Evolutionary conservation across 1,140 invertebrate species (phyloP).

Genomic region (Zaprionus tsacasi): DNA sequence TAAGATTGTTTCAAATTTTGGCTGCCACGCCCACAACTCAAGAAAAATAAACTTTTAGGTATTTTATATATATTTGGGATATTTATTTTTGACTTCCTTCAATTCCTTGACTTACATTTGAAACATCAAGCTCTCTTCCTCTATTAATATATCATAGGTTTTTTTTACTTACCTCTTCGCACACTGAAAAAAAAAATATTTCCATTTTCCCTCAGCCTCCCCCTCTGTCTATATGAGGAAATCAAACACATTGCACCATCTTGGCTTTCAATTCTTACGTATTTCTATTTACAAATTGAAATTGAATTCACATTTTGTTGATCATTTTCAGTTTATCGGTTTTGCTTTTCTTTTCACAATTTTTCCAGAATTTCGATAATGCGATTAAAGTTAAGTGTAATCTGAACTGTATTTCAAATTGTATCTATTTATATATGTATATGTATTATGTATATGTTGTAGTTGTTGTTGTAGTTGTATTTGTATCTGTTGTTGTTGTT

Average conservation of each 20-base stretch:
- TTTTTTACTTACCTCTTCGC: slow-evolving; percentile 1
- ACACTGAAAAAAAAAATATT: not conserved
- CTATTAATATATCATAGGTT: not conserved
- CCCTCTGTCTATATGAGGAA: not conserved
- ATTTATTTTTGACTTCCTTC: too few relatives aligned
- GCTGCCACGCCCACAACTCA: too few relatives aligned
- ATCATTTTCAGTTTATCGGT: slow-evolving; percentile 8
- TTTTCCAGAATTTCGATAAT: slow-evolving; percentile 10
- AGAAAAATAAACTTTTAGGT: too few relatives aligned
- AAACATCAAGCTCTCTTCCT: not conserved
- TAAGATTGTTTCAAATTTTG: too few relatives aligned
- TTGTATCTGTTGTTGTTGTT: not conserved
- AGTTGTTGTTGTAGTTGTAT: not conserved
- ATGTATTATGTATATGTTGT: slow-evolving; percentile 18
- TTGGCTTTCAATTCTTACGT: slow-evolving; percentile 78
- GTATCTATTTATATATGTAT: slow-evolving; percentile 34
- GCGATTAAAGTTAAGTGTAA: slow-evolving; percentile 17
- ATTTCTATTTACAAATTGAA: slow-evolving; percentile 68
- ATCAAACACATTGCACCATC: slow-evolving; percentile 9
- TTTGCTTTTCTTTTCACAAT: slow-evolving; percentile 11
- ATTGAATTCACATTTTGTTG: slow-evolving; percentile 49
- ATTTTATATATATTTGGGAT: too few relatives aligned
- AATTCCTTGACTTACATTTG: not conserved
- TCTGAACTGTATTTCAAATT: slow-evolving; percentile 41
- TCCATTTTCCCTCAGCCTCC: not conserved